phyloP scores from a whole-genome alignment of 2,113 vertebrate species.

The Lophochroa leadbeateri region DNA sequence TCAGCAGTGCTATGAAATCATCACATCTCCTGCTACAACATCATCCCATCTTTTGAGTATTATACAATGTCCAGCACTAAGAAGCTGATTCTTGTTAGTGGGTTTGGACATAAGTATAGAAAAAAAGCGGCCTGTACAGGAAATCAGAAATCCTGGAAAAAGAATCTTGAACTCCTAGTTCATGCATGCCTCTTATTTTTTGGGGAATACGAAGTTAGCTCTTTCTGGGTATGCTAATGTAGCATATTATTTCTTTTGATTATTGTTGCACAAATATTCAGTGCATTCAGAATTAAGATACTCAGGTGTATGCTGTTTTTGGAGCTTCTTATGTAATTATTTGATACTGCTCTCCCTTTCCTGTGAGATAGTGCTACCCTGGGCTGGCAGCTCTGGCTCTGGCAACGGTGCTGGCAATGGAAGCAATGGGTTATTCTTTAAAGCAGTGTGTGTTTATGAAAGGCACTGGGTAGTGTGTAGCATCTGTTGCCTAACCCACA shows the following conservation, averaged over 20 bases:
- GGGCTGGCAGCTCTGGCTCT: not conserved
- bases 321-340: not conserved
- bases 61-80: not conserved
- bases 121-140: not conserved
- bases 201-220: not conserved
- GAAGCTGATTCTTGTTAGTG: not conserved
- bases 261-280: not conserved
- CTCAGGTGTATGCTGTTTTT: not conserved
- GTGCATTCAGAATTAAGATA: not conserved
- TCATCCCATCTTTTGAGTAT: not conserved
- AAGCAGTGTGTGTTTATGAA: not conserved
- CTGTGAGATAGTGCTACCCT: not conserved
- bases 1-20: not conserved
- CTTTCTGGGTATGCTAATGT: not conserved
- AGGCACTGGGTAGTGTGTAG: not conserved
- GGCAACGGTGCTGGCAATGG: not conserved
- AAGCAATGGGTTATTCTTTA: not conserved
- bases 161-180: not conserved
- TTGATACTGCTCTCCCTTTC: not conserved
- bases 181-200: not conserved
- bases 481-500: not conserved
- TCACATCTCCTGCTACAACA: fast-evolving
- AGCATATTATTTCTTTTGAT: not conserved
- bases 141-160: not conserved
- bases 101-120: not conserved